phyloP scores from a whole-genome alignment of 1,140 invertebrate genomes.

The Chlorops oryzae region DNA sequence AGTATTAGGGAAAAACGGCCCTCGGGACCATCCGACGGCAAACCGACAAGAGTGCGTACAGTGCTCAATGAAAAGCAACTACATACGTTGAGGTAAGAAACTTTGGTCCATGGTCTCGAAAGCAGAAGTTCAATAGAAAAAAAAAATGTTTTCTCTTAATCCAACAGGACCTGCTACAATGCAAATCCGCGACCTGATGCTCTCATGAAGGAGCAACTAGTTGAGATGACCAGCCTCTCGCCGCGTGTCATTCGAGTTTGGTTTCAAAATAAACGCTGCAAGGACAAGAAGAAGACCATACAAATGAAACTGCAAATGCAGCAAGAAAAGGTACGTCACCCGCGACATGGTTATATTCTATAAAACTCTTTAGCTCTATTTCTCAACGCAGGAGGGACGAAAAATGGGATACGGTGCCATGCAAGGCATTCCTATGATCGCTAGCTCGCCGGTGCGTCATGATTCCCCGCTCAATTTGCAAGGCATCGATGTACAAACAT shows the following conservation, averaged over 20 bases:
- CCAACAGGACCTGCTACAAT: conserved; percentile 76
- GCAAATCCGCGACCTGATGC: conserved; percentile 97
- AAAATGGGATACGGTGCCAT: conserved; percentile 85
- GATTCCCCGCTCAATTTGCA: conserved; percentile 81
- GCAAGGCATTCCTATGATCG: conserved; percentile 95
- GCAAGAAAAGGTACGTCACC: conserved; percentile 85
- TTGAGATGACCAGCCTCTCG: conserved; percentile 95
- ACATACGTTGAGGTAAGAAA: conserved; percentile 72
- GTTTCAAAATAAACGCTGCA: conserved; percentile 99
- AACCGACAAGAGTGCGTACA: conserved; percentile 93
- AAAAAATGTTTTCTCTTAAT: background rate
- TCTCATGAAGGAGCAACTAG: conserved; percentile 98
- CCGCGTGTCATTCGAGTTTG: conserved; percentile 95
- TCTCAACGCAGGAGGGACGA: conserved; percentile 89
- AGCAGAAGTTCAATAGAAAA: background rate
- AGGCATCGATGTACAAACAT: conserved; percentile 86
- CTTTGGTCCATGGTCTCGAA: background rate
- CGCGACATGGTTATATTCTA: background rate
- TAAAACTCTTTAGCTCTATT: conserved; percentile 19
- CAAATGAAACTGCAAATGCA: conserved; percentile 96
- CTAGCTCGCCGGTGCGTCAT: conserved; percentile 88
- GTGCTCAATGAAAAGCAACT: conserved; percentile 98
- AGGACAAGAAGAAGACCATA: conserved; percentile 97
- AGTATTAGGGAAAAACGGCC: conserved; percentile 58
- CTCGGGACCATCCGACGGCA: conserved; percentile 71